Base-by-base conservation (phyloP, 2,888 invertebrate genomes). In the Coleophora deauratella region DNA sequence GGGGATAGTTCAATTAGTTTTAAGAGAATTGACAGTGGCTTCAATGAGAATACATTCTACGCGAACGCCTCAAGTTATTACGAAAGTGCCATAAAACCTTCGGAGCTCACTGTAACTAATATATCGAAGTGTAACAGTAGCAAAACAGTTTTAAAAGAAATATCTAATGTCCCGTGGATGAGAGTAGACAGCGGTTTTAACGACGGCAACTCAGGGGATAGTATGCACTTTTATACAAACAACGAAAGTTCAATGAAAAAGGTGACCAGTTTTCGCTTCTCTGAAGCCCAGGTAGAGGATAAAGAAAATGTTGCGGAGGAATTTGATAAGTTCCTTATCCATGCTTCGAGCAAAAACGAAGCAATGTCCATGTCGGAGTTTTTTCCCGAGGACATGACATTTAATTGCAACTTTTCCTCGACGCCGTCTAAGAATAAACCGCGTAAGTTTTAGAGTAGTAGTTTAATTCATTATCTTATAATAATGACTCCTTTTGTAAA, bases 31-130 rank as follows among this genome's bases (percentile, higher is more conserved):
- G 81, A 82, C 43, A 86, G 85, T 48, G 86, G 85, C 9, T 84
- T 76, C 45, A 80, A 78, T 44, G 86, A 86, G 43, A 76, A 80
- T 37, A 81, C 80, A 4, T 81, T 79, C 43, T 81, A 72, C 55
- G 62, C 64, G 7, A 79, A 78, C 50, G 76, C 75, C 33, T 81
- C 81, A 54, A 82, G 84, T 67, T 82, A 82, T 50, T 84, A 84
- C 43, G 81, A 82, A 59, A 80, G 84, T 73, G 80, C 82, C 71
- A 84, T 84, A 76, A 82, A 81, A 61, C 81, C 81, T 30, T 82
- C 82, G n/a, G 84, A 82, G 55, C 51, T 84, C 49, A 84, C 82
- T 15, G 70, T 81, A 35, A 78, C 79, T 21, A 70, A 71, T 47
- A 39, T 62, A 40, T 67, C 73, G 2, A 69, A 66, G 41, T 51